Conservation (phyloP, 2,113 vertebrate species). For the Rhinogobius similis region DNA sequence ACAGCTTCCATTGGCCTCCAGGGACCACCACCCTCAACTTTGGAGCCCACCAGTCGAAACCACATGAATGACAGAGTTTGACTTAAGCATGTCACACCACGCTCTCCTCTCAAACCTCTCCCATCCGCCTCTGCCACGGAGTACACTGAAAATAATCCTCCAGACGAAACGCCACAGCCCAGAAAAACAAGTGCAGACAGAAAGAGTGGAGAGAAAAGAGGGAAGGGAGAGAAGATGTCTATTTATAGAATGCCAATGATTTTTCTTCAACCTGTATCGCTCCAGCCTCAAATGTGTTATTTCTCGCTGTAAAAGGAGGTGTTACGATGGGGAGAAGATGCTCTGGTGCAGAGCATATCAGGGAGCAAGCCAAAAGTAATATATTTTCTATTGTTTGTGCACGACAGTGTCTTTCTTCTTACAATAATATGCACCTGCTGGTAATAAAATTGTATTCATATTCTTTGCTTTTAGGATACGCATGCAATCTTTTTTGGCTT, state of each 20-base stretch:
- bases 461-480: not conserved
- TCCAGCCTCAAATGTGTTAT: constrained; percentile 49
- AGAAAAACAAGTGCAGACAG: constrained; percentile 29
- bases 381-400: constrained; percentile 35
- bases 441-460: not conserved
- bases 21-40: constrained; percentile 54
- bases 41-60: constrained; percentile 52
- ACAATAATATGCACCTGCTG: not conserved
- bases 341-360: constrained; percentile 35
- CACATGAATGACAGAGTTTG: constrained; percentile 56
- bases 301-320: constrained; percentile 41
- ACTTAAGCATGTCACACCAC: constrained; percentile 48
- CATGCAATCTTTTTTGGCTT: not conserved
- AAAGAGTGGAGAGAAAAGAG: constrained; percentile 21
- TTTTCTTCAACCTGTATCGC: constrained; percentile 59
- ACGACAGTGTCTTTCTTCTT: not conserved
- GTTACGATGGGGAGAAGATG: constrained; percentile 32
- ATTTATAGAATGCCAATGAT: constrained; percentile 60
- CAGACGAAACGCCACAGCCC: constrained; percentile 26
- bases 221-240: constrained; percentile 29
- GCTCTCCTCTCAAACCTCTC: constrained; percentile 34
- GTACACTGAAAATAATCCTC: constrained; percentile 25
- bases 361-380: constrained; percentile 28
- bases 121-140: constrained; percentile 38
- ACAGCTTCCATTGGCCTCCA: constrained; percentile 11